A percentile compares a stretch with the other conserved stretches of the same genome.
Conservation (phyloP, 2,113 vertebrate species). For the Saguinus imperator region DNA sequence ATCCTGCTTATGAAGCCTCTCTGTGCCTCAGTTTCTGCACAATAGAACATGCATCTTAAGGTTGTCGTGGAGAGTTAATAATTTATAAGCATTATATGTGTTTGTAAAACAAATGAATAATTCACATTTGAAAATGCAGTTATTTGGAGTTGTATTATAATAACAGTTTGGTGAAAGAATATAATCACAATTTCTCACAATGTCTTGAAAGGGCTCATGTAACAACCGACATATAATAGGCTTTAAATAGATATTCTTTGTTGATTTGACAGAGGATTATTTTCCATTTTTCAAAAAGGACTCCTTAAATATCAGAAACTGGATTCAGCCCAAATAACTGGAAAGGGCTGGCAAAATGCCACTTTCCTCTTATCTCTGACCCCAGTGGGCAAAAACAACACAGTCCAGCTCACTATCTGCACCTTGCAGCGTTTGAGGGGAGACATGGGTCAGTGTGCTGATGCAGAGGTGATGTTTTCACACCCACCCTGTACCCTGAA, state of each 20-base stretch:
- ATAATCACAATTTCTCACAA: background rate
- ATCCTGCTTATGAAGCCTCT: background rate
- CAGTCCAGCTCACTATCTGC: background rate
- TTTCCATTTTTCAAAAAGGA: background rate
- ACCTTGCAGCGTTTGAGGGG: background rate
- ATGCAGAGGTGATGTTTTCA: background rate
- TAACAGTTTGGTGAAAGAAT: conserved; percentile 6
- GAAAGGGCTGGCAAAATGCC: conserved; percentile 22
- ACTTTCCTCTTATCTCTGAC: conserved; percentile 47
- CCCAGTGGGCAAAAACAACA: conserved; percentile 29
- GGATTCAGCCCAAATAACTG: conserved; percentile 47
- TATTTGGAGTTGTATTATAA: background rate
- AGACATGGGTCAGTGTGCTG: background rate
- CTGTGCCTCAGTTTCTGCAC: background rate
- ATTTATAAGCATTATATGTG: background rate
- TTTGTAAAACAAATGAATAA: background rate
- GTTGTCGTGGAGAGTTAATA: background rate
- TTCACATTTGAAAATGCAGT: conserved; percentile 8
- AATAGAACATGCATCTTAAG: background rate
- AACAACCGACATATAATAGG: background rate
- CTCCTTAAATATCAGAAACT: conserved; percentile 8
- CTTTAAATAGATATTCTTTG: background rate
- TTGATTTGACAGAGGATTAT: background rate
- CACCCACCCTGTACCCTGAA: background rate
- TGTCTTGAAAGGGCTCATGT: background rate